phyloP scores from a whole-genome alignment of 2,888 invertebrate species.

The Sinelater perroti region DNA sequence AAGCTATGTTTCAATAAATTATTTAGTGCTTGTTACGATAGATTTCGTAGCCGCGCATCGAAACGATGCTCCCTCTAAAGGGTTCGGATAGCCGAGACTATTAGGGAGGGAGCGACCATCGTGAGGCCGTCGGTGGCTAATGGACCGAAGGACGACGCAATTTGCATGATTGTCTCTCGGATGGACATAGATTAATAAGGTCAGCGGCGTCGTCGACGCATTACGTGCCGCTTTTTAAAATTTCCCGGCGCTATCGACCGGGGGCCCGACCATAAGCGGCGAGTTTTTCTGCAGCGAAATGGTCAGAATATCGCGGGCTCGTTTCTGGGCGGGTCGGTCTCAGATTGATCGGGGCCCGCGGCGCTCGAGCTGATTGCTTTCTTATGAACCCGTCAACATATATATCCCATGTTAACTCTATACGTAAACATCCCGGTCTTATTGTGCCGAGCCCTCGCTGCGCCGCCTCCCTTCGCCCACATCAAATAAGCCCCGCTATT shows the following conservation, averaged over 20 bases:
- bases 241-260: conserved; percentile 15
- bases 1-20: too few species aligned
- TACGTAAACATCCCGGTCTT: conserved; percentile 49
- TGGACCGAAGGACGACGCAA: conserved; percentile 39
- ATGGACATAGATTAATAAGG: conserved; percentile 35
- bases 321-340: conserved; percentile 30
- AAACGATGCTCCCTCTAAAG: too few species aligned
- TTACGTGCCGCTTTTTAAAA: conserved; percentile 11
- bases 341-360: conserved; percentile 51
- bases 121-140: conserved; percentile 25
- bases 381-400: conserved; percentile 56
- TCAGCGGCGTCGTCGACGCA: conserved; percentile 14
- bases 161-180: conserved; percentile 42
- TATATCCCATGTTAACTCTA: conserved; percentile 51
- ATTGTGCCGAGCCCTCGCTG: conserved; percentile 40
- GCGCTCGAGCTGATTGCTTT: conserved; percentile 66
- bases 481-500: conserved; percentile 31
- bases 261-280: background rate
- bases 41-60: too few species aligned
- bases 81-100: too few species aligned
- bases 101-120: background rate
- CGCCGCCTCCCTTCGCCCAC: conserved; percentile 13
- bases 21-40: too few species aligned
- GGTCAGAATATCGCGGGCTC: conserved; percentile 28
- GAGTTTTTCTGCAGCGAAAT: conserved; percentile 25